Evolutionary conservation across 2,888 invertebrate species (phyloP), one percentile per base, ranked within the genome.

Genomic region (Dendrolimus pini): DNA sequence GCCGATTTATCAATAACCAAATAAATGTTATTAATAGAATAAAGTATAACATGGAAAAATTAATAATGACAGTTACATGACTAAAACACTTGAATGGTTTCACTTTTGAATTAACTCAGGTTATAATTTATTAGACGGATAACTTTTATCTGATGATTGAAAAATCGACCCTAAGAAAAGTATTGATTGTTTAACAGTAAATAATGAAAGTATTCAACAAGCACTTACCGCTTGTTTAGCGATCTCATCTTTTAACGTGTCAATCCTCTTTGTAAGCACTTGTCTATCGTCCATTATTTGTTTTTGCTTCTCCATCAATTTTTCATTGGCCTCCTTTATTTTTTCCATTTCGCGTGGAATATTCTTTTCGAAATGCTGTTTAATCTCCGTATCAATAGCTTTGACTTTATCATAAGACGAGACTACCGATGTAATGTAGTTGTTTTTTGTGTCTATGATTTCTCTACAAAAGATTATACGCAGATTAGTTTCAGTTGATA

Each of bases 231-330:
- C 91, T 64, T 93, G 92, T 70, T 93, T 92, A 0, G 92, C 87
- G 14, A 93, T 84, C 65, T 93, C 92, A 64, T 92, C 91, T 70
- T 92, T 93, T 54, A 94, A 77, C 8, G 77, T 78, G 41, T 93
- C 92, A 52, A 94, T 89, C 59, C 87, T 82, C 62, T 91, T 85
- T 1, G 86, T 82, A 9, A 91, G 82, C 2, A 82, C 78, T 60
- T 88, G 85, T 54, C 91, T 79, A 62, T 91, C 87, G 9, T 74
- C 72, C 60, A 87, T 81, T 12, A 91, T 88, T 65, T 88, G 88
- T 58, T 88, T 85, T 55, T 87, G 83, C 67, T 92, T 87, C 1
- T 89, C 88, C 62, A 87, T 85, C 7, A 91, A 72, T 55, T 83
- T 88, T 58, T 88, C 88, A 41, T 93, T 83, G 0, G 85, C 77